Percentiles rank a stretch among this genome's conserved stretches.
phyloP scores from a whole-genome alignment of 2,888 invertebrate genomes.

The Coelinius sp. region DNA sequence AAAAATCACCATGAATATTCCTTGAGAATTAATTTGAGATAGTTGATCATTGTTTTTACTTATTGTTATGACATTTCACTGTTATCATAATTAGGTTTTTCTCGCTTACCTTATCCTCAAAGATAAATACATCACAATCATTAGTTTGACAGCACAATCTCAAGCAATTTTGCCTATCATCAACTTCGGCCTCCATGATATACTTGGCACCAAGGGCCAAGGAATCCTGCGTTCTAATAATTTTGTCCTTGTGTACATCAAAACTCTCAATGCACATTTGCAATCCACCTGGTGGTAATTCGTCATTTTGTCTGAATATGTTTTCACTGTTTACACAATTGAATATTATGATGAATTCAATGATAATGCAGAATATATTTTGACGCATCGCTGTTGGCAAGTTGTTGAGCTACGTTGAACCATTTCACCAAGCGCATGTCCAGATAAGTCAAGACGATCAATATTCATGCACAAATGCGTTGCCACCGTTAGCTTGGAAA shows the following conservation, averaged over 20 bases:
- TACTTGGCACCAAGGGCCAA: conserved; percentile 90
- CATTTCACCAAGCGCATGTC: conserved; percentile 45
- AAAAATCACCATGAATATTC: background rate
- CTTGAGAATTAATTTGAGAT: background rate
- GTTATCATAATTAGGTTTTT: background rate
- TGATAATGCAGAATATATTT: conserved; percentile 54
- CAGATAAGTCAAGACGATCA: conserved; percentile 40
- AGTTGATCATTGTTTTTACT: background rate
- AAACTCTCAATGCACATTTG: conserved; percentile 83
- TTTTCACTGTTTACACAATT: conserved; percentile 52
- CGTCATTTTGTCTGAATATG: conserved; percentile 55
- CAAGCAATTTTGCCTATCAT: conserved; percentile 86
- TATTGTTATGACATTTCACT: no score
- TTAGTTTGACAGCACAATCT: conserved; percentile 90
- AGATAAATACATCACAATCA: conserved; percentile 91
- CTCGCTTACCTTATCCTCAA: conserved; percentile 85
- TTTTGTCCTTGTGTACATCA: conserved; percentile 89
- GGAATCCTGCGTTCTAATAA: conserved; percentile 92
- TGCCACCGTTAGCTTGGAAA: background rate
- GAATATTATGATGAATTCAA: conserved; percentile 58
- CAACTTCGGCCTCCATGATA: conserved; percentile 87
- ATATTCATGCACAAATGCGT: conserved; percentile 33
- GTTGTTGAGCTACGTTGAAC: conserved; percentile 26
- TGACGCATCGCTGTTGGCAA: conserved; percentile 53
- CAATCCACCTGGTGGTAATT: conserved; percentile 74